A percentile compares a stretch with the other conserved stretches of the same genome.
phyloP scores from a whole-genome alignment of 2,888 invertebrate genomes.

The Zonitis immaculata region DNA sequence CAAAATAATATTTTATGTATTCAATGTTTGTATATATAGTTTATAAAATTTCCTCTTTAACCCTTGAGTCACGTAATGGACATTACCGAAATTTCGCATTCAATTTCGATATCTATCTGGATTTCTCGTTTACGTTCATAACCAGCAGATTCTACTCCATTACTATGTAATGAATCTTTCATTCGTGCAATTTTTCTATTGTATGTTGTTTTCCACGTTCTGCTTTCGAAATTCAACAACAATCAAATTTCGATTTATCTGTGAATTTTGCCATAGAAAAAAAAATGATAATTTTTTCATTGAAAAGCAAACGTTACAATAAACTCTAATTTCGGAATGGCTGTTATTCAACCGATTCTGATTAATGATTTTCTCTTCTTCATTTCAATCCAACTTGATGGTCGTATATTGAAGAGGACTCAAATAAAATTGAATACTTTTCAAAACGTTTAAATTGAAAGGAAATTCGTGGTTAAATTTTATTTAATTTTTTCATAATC shows the following conservation, averaged over 20 bases:
- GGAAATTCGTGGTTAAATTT: too few species aligned
- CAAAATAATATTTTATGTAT: slow-evolving; percentile 23
- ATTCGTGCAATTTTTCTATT: background rate
- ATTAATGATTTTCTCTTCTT: background rate
- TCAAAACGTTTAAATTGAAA: background rate
- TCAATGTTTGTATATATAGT: slow-evolving; percentile 23
- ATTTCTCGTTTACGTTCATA: slow-evolving; percentile 14
- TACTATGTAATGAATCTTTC: background rate
- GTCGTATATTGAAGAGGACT: background rate
- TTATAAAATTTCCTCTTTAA: slow-evolving; percentile 35
- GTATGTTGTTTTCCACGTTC: too few species aligned
- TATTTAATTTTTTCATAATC: too few species aligned
- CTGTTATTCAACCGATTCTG: background rate
- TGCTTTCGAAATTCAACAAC: too few species aligned
- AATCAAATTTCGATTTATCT: too few species aligned
- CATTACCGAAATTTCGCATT: slow-evolving; percentile 45
- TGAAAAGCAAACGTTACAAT: too few species aligned
- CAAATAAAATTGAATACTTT: background rate
- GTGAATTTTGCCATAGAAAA: too few species aligned
- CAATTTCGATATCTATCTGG: slow-evolving; percentile 37
- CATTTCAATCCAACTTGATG: background rate
- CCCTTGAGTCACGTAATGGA: slow-evolving; percentile 44
- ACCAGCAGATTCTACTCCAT: background rate
- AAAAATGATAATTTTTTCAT: too few species aligned
- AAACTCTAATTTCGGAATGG: background rate